Conservation (phyloP, 2,797 vertebrate species). For the Neosilurus hyrtlii region DNA sequence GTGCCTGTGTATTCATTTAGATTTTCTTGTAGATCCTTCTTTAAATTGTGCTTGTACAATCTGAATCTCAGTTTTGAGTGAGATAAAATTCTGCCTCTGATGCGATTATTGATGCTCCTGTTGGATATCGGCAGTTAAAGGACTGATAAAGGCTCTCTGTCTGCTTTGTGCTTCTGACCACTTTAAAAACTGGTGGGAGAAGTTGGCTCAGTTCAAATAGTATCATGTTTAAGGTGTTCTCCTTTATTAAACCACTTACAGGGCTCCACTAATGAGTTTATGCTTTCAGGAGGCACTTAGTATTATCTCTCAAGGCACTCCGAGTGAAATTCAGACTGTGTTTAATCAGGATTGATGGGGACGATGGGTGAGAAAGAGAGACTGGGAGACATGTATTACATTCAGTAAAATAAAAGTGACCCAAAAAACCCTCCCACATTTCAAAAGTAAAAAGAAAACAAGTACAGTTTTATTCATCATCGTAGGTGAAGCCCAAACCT, state of each 20-base stretch:
- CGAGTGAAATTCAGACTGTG: slow-evolving; percentile 31
- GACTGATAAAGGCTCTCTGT: background rate
- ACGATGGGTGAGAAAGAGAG: background rate
- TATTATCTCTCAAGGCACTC: slow-evolving; percentile 41
- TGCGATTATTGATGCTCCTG: background rate
- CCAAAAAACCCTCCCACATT: no score
- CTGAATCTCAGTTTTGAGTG: background rate
- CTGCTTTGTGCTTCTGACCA: background rate
- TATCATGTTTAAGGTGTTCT: slow-evolving; percentile 4
- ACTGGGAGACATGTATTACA: background rate
- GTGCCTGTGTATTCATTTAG: background rate
- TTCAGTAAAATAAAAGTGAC: slow-evolving; percentile 1
- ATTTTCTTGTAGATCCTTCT: background rate
- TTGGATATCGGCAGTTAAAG: no score
- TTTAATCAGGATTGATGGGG: background rate
- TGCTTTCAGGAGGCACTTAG: slow-evolving; percentile 55
- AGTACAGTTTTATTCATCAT: no score
- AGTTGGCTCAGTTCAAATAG: background rate
- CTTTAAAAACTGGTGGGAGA: background rate
- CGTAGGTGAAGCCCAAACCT: no score
- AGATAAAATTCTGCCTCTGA: background rate
- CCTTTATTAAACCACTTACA: slow-evolving; percentile 9
- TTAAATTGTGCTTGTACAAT: background rate
- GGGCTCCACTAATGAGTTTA: slow-evolving; percentile 16
- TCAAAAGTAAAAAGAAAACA: no score